Base-by-base conservation (phyloP, 2,113 vertebrate genomes). In the Etheostoma cragini region DNA sequence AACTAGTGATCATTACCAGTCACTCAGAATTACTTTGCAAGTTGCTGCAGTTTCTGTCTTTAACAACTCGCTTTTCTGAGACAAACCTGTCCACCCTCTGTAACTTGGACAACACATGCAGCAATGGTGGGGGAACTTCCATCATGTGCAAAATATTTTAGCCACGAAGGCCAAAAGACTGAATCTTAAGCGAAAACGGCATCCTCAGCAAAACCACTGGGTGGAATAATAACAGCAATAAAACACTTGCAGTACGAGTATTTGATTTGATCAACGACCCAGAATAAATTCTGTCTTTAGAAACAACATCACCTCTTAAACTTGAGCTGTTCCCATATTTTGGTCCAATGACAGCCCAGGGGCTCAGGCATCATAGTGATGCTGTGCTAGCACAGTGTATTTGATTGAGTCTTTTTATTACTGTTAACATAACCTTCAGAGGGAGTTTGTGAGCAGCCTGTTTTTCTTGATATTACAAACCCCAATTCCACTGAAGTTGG, bases 191-290 rank as follows among this genome's bases (percentile, higher is more conserved):
- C 47, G 54, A 63, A 70, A 84, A 72, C 8, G 4, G 68, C 64
- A 22, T 2, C 42, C 68, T 88, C 83, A 82, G 79, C 81, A 84
- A 85, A 90, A 54, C 42, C 60, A 57, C 38, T 13, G 33, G 14
- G 21, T 57, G 19, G 45, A 73, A 69, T 49, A 87, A 72, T 68
- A 86, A 76, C 52, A 63, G 63, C 38, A 78, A 83, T 78, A 65
- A 76, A 82, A 86, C 64, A 76, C 30, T 72, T 14, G 35, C 21
- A 77, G 49, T 6, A 47, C 45, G n/a, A 17, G 72, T 35, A 49
- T 78, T 57, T 72, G 56, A 85, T 70, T 89, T 75, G 66, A 84
- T 76, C 57, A 72, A 49, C 22, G 62, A 82, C 47, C 81, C 65
- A 63, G 65, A 79, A 56, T 35, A 57, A 52, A 21, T 68, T 71